These are phyloP conservation scores for Chaetops frenatus DNA, from an alignment of 2,113 vertebrate species.

Conservation along the genomic window DNA sequence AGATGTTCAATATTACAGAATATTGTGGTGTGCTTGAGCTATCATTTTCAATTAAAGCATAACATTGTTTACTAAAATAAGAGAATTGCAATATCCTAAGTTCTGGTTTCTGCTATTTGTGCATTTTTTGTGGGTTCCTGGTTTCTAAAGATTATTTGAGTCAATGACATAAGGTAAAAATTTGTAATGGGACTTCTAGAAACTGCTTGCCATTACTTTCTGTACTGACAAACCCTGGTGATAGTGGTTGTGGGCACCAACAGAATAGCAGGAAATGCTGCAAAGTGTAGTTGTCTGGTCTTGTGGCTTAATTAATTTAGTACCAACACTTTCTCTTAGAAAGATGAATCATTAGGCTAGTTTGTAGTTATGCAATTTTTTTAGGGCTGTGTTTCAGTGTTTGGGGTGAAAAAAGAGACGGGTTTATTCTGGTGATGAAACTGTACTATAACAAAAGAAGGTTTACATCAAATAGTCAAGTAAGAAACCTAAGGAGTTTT, in stretches of 20 bases:
- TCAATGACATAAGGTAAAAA: not conserved
- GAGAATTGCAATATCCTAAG: rapidly evolving
- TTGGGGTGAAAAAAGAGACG: not conserved
- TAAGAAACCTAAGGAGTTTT: not conserved
- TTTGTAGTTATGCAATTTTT: not conserved
- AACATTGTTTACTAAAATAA: not conserved
- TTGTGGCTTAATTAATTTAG: not conserved
- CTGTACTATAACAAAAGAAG: not conserved
- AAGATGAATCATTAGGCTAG: not conserved
- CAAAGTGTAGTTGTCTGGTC: not conserved
- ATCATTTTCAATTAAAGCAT: not conserved
- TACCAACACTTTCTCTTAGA: not conserved
- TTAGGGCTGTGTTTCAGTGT: not conserved
- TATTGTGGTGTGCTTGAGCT: not conserved
- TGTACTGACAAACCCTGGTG: not conserved
- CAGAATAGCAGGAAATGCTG: not conserved
- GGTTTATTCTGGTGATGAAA: not conserved
- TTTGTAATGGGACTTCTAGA: not conserved
- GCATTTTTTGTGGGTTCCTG: not conserved
- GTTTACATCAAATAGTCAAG: not conserved
- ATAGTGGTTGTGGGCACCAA: not conserved
- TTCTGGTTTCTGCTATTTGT: not conserved
- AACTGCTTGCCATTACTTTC: not conserved
- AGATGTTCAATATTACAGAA: not conserved
- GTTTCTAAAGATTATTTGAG: not conserved